These are phyloP conservation scores for Leptoteleia sp. DNA, from an alignment of 1,140 invertebrate genomes.

Conservation along the genomic window DNA sequence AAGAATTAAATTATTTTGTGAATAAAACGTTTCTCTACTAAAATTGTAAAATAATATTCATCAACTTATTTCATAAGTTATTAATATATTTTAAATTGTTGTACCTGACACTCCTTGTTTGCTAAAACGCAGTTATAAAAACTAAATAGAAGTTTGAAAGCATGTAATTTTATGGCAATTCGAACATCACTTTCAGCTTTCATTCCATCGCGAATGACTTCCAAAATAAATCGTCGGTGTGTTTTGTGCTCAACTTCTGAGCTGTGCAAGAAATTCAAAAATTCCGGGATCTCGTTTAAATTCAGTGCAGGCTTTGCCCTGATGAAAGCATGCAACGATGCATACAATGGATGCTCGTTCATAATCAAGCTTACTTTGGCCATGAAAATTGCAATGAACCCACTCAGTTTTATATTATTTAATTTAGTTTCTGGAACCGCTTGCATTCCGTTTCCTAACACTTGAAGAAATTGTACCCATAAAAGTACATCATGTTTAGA, in stretches of 20 bases:
- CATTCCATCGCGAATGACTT: slow-evolving; percentile 85
- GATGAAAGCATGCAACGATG: slow-evolving; percentile 86
- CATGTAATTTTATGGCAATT: slow-evolving; percentile 82
- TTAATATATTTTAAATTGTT: background rate
- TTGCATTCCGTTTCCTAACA: slow-evolving; percentile 46
- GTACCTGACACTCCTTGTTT: slow-evolving; percentile 81
- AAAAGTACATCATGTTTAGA: slow-evolving; percentile 47
- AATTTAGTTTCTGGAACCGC: slow-evolving; percentile 15
- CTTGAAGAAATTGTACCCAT: slow-evolving; percentile 53
- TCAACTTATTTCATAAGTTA: too few species aligned
- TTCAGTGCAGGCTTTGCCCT: slow-evolving; percentile 86
- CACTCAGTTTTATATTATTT: slow-evolving; percentile 83
- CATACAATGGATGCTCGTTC: slow-evolving; percentile 85
- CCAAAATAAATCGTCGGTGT: slow-evolving; percentile 86
- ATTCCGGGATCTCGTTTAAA: slow-evolving; percentile 88
- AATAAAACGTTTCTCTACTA: background rate
- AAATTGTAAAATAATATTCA: too few species aligned
- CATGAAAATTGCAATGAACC: slow-evolving; percentile 86
- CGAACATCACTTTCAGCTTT: slow-evolving; percentile 82
- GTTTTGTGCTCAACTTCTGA: slow-evolving; percentile 83
- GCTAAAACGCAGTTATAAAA: slow-evolving; percentile 80
- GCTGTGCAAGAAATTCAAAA: slow-evolving; percentile 87
- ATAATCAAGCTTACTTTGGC: slow-evolving; percentile 84
- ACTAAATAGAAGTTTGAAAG: slow-evolving; percentile 83
- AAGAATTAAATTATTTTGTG: slow-evolving; percentile 35